Base-by-base conservation (phyloP, 2,113 vertebrate genomes). In the Axis porcinus region DNA sequence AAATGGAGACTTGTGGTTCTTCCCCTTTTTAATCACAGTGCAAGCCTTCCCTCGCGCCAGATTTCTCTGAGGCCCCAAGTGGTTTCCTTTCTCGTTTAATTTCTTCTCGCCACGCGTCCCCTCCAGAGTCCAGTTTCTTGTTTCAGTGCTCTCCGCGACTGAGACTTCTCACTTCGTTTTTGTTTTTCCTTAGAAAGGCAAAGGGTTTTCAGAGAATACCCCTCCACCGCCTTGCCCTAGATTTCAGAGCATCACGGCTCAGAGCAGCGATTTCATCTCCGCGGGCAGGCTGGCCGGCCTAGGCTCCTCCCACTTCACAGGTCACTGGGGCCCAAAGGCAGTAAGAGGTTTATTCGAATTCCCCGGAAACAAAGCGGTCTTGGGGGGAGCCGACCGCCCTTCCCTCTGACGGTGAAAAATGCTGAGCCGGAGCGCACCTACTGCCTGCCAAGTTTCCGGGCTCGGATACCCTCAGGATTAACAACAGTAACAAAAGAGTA, bases 1-100 rank as follows among this genome's bases (percentile, higher is more conserved):
- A 97, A 97, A 98, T 16, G 94, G 91, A 89, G 97, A 97, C 96
- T 97, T 97, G 98, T 55, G 97, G 97, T 97, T 97, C 97, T 97
- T 97, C 95, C 91, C 94, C 94, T 97, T 97, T 97, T 98, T 96
- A 98, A 98, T 98, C 98, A 97, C 89, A 36, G 74, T 57, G 79
- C 85, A 28, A 83, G 94, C n/a, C 94, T 88, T 94, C 91, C 58
- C 79, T 87, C 64, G 64, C 55, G n/a, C 95, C 97, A 97, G 98
- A 98, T 97, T 98, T 97, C 95, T 97, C 79, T 9, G 95, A 87
- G 85, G 88, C 97, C 58, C 97, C 52, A 67, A 83, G 84, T 9
- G 70, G 94, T 87, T 97, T 98, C 94, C 96, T 96, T 94, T 82
- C 95, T 92, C 23, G 19, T 86, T 91, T 25, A 12, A 62, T 67